Evolutionary conservation across 1,140 invertebrate genomes (phyloP), one percentile per base, ranked within the genome.

Genomic region (Platyscapa corneri): DNA sequence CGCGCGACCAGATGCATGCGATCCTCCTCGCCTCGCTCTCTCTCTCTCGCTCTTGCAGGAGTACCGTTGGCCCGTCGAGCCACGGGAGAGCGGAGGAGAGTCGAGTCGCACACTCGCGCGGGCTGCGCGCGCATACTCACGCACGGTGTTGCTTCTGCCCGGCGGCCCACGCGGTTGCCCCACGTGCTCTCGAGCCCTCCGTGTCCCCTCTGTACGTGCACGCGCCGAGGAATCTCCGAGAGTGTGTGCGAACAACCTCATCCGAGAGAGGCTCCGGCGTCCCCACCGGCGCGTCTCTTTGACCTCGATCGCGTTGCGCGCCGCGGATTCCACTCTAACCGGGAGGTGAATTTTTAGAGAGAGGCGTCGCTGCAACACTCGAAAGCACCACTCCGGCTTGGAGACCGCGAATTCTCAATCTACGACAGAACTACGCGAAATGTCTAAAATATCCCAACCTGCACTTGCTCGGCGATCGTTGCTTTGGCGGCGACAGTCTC

Each of bases 1-100:
- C 42, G 42, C 80, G 83, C 67, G 86, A 87, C 87, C 87, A 87
- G 83, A 88, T 89, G 88, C 86, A 76, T 75, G 64, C 82, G 77
- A 37, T 72, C 74, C 82, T 87, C 79, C 67, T 30, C 78, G 64
- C 76, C 80, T 46, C 56, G 60, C 70, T 82, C 80, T 82, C 67
- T 82, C 65, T 82, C 46, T 72, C 32, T 82, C 46, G 70, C 49
- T 75, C 39, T 76, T 65, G 53, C n/a, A 60, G 14, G n/a, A 39
- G 60, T 87, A 89, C 87, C 86, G 89, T 89, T 89, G 1, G 87
- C 60, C 60, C 72, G 72, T 70, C 67, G 80, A 42, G 64, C n/a
- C 46, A n/a, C 5, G 14, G 30, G 65, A 46, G 39, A 53, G 32
- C 64, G 39, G 8, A 20, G 32, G n/a, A 37, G 23, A 46, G 37